phyloP scores from a whole-genome alignment of 2,888 invertebrate genomes.

The Drosophila falleni region DNA sequence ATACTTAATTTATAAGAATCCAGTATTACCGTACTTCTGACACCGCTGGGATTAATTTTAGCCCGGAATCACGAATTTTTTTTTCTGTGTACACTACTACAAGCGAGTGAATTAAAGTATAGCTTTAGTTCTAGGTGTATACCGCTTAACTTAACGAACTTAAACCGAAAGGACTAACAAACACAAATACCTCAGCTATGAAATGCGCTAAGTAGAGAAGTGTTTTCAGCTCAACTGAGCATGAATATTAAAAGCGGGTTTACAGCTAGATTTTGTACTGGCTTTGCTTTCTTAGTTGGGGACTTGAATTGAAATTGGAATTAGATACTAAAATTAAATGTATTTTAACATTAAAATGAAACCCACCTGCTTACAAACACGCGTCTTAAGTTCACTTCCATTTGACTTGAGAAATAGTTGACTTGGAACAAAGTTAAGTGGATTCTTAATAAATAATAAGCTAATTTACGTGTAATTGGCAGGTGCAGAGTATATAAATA shows the following conservation, averaged over 20 bases:
- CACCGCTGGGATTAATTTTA: too few relatives aligned
- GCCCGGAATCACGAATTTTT: too few relatives aligned
- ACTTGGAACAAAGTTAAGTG: not conserved
- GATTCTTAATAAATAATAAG: conserved; percentile 15
- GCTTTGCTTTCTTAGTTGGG: not conserved
- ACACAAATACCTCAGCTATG: conserved; percentile 29
- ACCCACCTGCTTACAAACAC: not conserved
- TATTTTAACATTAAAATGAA: not conserved
- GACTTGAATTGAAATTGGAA: not conserved
- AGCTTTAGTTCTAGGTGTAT: conserved; percentile 33
- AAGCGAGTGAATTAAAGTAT: conserved; percentile 23
- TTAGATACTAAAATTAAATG: conserved; percentile 7
- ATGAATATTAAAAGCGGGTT: conserved; percentile 52
- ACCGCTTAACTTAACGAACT: conserved; percentile 46
- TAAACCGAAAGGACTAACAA: conserved; percentile 35
- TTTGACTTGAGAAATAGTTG: not conserved
- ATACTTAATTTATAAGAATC: too few relatives aligned
- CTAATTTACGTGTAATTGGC: conserved; percentile 1
- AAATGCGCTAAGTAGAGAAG: conserved; percentile 33
- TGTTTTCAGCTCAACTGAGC: conserved; percentile 52
- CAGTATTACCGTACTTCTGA: too few relatives aligned
- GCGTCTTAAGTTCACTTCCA: not conserved
- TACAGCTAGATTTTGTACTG: conserved; percentile 5
- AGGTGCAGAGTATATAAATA: not conserved
- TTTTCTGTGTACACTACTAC: too few relatives aligned